Percentiles rank a stretch among this genome's conserved stretches.
Evolutionary conservation across 2,113 vertebrate species (phyloP).

Genomic region (Percina caprodes): DNA sequence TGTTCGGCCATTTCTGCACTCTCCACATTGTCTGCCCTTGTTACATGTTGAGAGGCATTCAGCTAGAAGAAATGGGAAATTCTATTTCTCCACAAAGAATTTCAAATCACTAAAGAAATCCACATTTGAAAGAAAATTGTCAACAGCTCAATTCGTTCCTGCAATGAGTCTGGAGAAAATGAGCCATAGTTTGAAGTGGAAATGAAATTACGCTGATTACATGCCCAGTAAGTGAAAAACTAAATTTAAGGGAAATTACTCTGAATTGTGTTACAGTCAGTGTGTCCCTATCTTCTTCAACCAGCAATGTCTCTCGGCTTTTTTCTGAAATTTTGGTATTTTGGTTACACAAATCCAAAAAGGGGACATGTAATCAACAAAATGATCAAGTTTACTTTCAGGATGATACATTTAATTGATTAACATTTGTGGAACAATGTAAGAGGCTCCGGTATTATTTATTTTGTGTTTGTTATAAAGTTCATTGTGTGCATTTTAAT

Average conservation of each 20-base stretch:
- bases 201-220: constrained; percentile 79
- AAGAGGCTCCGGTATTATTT: no score
- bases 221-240: constrained; percentile 64
- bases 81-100: constrained; percentile 80
- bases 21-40: constrained; percentile 83
- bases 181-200: constrained; percentile 68
- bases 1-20: constrained; percentile 83
- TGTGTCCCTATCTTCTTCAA: constrained; percentile 27
- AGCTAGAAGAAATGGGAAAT: constrained; percentile 81
- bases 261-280: constrained; percentile 41
- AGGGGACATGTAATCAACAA: background rate
- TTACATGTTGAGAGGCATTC: constrained; percentile 84
- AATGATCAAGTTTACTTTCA: background rate
- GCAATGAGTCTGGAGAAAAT: constrained; percentile 72
- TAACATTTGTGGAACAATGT: background rate
- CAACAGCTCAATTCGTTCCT: constrained; percentile 71
- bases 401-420: background rate
- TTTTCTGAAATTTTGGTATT: constrained; percentile 4
- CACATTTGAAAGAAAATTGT: constrained; percentile 80
- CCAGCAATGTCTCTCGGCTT: constrained; percentile 8
- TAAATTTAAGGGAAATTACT: constrained; percentile 57
- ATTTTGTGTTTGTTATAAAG: background rate
- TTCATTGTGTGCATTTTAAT: background rate
- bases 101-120: constrained; percentile 82
- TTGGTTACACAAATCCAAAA: constrained; percentile 2